phyloP scores from a whole-genome alignment of 2,888 invertebrate genomes.

The Melangyna quadrimaculata region DNA sequence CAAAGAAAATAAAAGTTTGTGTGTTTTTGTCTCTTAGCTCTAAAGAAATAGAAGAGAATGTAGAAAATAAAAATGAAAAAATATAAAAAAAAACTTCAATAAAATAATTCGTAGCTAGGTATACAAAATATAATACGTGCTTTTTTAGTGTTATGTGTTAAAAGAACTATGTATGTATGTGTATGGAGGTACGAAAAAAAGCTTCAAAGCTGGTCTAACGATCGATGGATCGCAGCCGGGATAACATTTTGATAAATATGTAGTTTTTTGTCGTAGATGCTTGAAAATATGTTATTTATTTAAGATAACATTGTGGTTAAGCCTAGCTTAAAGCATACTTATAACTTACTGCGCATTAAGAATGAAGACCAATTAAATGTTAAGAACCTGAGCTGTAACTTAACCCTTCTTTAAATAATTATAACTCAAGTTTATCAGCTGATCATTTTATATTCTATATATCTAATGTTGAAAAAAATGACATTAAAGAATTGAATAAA shows the following conservation, averaged over 20 bases:
- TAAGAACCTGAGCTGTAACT: too few relatives aligned
- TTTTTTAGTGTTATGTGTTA: neutral
- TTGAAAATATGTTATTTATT: neutral
- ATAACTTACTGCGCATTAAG: neutral
- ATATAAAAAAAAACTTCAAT: neutral
- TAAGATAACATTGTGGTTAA: neutral
- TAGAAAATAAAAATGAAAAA: slow-evolving; percentile 32
- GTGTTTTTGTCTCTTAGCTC: slow-evolving; percentile 21
- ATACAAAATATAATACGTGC: neutral
- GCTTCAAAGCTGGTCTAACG: neutral
- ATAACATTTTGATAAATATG: neutral
- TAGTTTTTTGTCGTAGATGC: neutral
- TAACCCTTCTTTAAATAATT: too few relatives aligned
- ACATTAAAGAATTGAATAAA: too few relatives aligned
- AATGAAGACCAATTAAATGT: too few relatives aligned
- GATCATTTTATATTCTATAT: too few relatives aligned
- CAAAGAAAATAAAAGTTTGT: slow-evolving; percentile 67
- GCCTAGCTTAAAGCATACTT: too few relatives aligned
- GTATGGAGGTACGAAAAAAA: neutral
- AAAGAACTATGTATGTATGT: neutral
- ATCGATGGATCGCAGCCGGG: neutral
- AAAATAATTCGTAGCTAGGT: neutral
- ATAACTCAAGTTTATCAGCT: too few relatives aligned
- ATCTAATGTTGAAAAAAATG: too few relatives aligned
- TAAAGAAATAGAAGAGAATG: slow-evolving; percentile 26